Base-by-base conservation (phyloP, 2,113 vertebrate genomes). In the Siniperca knerii region DNA sequence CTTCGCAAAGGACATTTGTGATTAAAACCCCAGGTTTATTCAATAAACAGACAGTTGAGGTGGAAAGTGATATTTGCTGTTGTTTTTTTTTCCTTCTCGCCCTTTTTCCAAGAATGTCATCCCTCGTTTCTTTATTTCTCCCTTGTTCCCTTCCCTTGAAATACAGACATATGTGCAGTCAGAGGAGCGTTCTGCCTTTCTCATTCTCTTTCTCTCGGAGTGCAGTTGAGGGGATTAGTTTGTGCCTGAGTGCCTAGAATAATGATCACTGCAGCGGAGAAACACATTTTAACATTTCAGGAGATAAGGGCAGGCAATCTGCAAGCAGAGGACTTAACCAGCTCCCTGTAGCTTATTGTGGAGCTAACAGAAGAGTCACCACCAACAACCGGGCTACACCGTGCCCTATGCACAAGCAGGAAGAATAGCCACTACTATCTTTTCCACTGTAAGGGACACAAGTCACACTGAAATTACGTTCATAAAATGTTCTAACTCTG, bases 251-350 rank as follows among this genome's bases (percentile, higher is more conserved):
- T 94, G 94, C 90, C 91, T 87, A 61, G 93, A 95, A 95, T 95
- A 94, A 95, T 94, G 95, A 95, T 94, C 90, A 92, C 93, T 90
- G 94, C 92, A 92, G 92, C 85, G 79, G 87, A 89, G 84, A 93
- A 93, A 93, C 90, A 94, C 94, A 93, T 94, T 93, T 94, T 84
- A 91, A 93, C 94, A 92, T 93, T 95, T 93, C 87, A 78, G 86
- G 88, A 95, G 93, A 95, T 95, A 95, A 94, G 89, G 89, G 90
- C 75, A 83, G 83, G 86, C 93, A 95, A 92, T 93, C 91, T 93
- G 91, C 91, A 87, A 89, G 92, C 90, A 50, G 83, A 92, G 80
- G 93, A 93, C 92, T 94, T 93, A 93, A 92, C 91, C 91, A 89
- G 91, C 90, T 90, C 94, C 93, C 93, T 66, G 62, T 92, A 90